These are phyloP conservation scores for Drepanosiphum platanoidis DNA, from an alignment of 2,888 invertebrate genomes.

Conservation along the genomic window DNA sequence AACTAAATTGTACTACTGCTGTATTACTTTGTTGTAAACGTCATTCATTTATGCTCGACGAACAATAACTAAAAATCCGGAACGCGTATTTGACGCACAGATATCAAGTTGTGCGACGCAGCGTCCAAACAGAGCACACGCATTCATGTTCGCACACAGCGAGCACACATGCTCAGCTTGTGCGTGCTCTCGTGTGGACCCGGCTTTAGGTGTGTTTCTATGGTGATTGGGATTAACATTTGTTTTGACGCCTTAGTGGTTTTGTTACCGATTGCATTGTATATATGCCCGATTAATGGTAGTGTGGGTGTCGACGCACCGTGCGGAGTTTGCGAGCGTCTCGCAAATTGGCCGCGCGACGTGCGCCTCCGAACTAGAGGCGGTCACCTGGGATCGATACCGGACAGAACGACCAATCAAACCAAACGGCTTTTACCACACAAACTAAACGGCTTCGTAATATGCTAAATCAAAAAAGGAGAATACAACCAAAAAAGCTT, in stretches of 20 bases:
- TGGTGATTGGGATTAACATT: not conserved
- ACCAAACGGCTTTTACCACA: too few relatives aligned
- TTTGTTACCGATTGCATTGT: not conserved
- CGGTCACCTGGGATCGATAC: too few relatives aligned
- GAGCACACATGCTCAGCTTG: not conserved
- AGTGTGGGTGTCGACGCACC: too few relatives aligned
- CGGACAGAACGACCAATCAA: too few relatives aligned
- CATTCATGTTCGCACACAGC: too few relatives aligned
- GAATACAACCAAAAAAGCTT: too few relatives aligned
- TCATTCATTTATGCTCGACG: not conserved
- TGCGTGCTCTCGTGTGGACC: not conserved
- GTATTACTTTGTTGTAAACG: not conserved
- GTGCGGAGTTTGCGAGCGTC: too few relatives aligned
- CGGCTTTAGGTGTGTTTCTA: not conserved
- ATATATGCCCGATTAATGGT: not conserved
- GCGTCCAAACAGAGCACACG: not conserved
- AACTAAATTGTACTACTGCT: not conserved
- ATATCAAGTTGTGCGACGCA: not conserved
- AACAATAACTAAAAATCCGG: too few relatives aligned
- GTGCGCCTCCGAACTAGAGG: too few relatives aligned
- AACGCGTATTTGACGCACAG: not conserved
- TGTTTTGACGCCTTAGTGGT: not conserved
- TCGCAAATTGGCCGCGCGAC: too few relatives aligned
- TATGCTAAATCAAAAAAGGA: too few relatives aligned
- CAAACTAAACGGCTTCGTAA: too few relatives aligned